Evolutionary conservation across 2,113 vertebrate species (phyloP).

Genomic region (Phyllostomus discolor): DNA sequence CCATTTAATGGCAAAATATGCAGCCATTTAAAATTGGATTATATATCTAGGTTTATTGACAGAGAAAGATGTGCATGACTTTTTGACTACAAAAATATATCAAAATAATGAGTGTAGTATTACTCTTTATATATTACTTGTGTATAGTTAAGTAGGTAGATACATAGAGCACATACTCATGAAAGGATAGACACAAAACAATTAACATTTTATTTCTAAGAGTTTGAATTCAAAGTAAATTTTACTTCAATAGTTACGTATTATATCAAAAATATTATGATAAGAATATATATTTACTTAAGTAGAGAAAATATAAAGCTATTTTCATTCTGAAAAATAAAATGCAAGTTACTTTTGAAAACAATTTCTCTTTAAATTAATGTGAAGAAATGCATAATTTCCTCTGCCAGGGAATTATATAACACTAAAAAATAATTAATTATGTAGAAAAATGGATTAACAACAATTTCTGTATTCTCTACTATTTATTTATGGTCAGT

Average conservation of each 20-base stretch:
- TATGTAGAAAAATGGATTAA: not conserved
- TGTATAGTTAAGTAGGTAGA: not conserved
- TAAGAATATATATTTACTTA: not conserved
- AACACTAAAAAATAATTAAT: not conserved
- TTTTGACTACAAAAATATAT: not conserved
- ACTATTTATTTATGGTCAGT: not conserved
- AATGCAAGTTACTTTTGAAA: not conserved
- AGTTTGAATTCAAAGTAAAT: not conserved
- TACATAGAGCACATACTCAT: not conserved
- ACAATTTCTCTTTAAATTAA: not conserved
- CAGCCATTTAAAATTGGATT: not conserved
- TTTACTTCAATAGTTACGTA: not conserved
- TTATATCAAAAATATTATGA: not conserved
- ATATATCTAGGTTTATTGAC: not conserved
- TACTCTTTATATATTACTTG: not conserved
- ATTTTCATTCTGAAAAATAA: not conserved
- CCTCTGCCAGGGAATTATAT: not conserved
- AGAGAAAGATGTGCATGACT: not conserved
- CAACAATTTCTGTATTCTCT: not conserved
- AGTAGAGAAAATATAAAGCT: not conserved
- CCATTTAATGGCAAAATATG: not conserved
- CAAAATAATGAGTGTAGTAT: not conserved
- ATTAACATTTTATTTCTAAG: not conserved
- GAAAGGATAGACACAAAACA: not conserved
- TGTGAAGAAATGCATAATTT: slow-evolving; percentile 13